Percentiles rank a stretch among this genome's conserved stretches.
phyloP scores from a whole-genome alignment of 2,888 invertebrate species.

The Parelbella ahira region DNA sequence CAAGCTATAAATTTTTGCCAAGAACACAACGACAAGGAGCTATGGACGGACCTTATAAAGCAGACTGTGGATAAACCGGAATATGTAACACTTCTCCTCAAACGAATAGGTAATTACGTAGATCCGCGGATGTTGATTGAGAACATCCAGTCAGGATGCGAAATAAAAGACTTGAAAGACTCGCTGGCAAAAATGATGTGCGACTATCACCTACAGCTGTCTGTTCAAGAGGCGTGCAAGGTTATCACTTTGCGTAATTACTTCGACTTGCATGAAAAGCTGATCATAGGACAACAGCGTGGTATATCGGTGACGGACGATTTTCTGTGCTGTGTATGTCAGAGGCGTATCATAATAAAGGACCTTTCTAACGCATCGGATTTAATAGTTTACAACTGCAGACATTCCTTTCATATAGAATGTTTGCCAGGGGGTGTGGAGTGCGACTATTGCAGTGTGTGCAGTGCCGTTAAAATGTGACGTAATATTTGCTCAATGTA shows the following conservation, averaged over 20 bases:
- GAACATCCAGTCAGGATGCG: slow-evolving; percentile 90
- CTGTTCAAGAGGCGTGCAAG: slow-evolving; percentile 94
- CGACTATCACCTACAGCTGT: slow-evolving; percentile 96
- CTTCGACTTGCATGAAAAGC: slow-evolving; percentile 90
- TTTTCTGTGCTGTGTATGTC: slow-evolving; percentile 89
- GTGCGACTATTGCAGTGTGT: slow-evolving; percentile 57
- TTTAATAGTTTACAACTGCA: slow-evolving; percentile 91
- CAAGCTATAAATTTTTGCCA: slow-evolving; percentile 98
- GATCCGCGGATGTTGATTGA: slow-evolving; percentile 93
- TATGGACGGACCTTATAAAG: slow-evolving; percentile 95
- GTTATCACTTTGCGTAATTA: slow-evolving; percentile 95
- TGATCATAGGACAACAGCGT: slow-evolving; percentile 87
- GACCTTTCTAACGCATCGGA: slow-evolving; percentile 86
- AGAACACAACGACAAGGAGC: slow-evolving; percentile 95
- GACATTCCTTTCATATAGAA: slow-evolving; percentile 92
- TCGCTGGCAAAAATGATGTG: slow-evolving; percentile 96
- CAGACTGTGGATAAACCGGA: slow-evolving; percentile 93
- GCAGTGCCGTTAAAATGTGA: slow-evolving; percentile 72
- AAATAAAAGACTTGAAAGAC: slow-evolving; percentile 93
- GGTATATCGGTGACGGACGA: slow-evolving; percentile 89
- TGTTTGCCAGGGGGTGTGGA: slow-evolving; percentile 83
- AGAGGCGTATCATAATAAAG: slow-evolving; percentile 86
- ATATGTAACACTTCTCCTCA: slow-evolving; percentile 79
- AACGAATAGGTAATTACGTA: slow-evolving; percentile 87
- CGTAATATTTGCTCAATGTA: slow-evolving; percentile 45